phyloP scores from a whole-genome alignment of 2,797 vertebrate genomes.

The Nasua narica region DNA sequence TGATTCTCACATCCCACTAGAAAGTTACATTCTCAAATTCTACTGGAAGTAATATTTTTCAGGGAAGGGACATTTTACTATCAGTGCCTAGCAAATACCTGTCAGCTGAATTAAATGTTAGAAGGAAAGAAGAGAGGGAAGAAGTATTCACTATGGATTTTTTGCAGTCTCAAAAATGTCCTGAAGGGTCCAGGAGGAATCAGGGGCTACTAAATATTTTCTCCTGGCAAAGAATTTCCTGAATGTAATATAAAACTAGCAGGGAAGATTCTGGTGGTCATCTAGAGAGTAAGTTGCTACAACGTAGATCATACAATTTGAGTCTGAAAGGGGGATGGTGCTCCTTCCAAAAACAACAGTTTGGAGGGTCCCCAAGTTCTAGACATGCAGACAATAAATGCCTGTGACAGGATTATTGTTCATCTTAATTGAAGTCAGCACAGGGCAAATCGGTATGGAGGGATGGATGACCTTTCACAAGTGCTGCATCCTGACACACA shows the following conservation, averaged over 20 bases:
- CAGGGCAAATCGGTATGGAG: not conserved
- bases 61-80: not conserved
- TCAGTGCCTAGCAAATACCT: not conserved
- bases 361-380: not conserved
- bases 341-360: not conserved
- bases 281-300: not conserved
- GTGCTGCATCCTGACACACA: not conserved
- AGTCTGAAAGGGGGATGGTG: not conserved
- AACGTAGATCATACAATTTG: not conserved
- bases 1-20: not conserved
- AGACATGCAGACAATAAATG: not conserved
- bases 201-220: not conserved
- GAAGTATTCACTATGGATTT: not conserved
- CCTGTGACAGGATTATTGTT: not conserved
- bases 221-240: not conserved
- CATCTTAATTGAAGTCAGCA: not conserved
- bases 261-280: not conserved
- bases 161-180: not conserved
- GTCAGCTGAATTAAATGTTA: not conserved
- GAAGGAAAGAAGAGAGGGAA: not conserved
- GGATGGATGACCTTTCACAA: not conserved
- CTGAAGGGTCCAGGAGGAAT: not conserved
- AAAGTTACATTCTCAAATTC: not conserved
- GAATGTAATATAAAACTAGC: not conserved
- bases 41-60: not conserved